Evolutionary conservation across 1,140 invertebrate genomes (phyloP), one percentile per base, ranked within the genome.

Genomic region (Brachionus calyciflorus): DNA sequence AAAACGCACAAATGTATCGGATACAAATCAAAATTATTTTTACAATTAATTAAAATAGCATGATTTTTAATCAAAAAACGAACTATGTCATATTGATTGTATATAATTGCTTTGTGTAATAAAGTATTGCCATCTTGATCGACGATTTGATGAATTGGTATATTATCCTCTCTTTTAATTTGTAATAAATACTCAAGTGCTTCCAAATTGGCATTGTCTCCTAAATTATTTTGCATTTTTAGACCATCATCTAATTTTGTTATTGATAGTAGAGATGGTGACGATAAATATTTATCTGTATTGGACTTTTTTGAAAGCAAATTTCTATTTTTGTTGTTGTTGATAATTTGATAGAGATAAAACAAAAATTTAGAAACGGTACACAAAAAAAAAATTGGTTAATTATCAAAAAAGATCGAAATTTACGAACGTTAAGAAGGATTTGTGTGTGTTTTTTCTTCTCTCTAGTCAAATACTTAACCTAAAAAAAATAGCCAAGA

Each of bases 21-120:
- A 73, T 73, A 73, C 2, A 73, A 24, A 51, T 55, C 69, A 19
- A 73, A 73, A 40, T 55, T 49, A 26, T 73, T 73, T 49, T 51
- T 73, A 73, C 28, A 73, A 55, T 73, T 73, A 21, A 73, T 24
- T 12, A 73, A 24, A 51, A 73, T 40, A 3, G n/a, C 5, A 53
- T 73, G 51, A 26, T 73, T 73, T 49, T 51, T 49, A 40, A 73
- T 37, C 3, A 73, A 28, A n/a, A 51, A 55, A 21, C 69, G 24
- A 73, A 73, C 69, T 21, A 55, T 41, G 28, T 73, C 69, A 49
- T 49, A 51, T 51, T 73, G 69, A 26, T 73, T 73, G 69, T 73
- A 73, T 5, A 73, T 73, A 30, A 73, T 73, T 9, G 69, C 69
- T 49, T 73, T 73, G n/a, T 73, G 69, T 21, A 73, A 53, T 9